Evolutionary conservation across 2,113 vertebrate species (phyloP), one percentile per base, ranked within the genome.

Genomic region (Mystacornis crossleyi): DNA sequence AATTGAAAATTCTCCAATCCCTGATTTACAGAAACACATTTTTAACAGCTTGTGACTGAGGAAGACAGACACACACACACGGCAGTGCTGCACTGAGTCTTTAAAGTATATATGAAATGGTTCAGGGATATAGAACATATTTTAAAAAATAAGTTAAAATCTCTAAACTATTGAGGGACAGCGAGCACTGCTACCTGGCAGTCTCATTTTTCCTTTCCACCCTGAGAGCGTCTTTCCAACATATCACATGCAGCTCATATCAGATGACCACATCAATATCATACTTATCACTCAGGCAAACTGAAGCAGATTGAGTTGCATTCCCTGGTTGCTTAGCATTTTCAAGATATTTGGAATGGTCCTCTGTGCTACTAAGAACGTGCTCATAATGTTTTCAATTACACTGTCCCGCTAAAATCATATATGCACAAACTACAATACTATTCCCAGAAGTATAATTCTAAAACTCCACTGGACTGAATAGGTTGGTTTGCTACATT

Each of bases 241-340:
- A 3, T 5, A 67, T 3, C 29, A 65, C 18, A 72, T 0, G 1
- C 1, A 19, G 9, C 14, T 71, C 25, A 0, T 20, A 74, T 15
- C 33, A 81, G 47, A 67, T 26, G 6, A 87, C 25, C 42, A 66
- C 12, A 50, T 14, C 57, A 50, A 4, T n/a, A 84, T 55, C 66
- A 69, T 8, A 61, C 18, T 21, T n/a, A 72, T 23, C 24, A 72
- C 7, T 54, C 1, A 0, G 0, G 6, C 17, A 75, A 75, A 61
- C 17, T 36, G 11, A 69, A 61, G 13, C 31, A 21, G 14, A 55
- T 3, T 34, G 12, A 5, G 13, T 25, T 73, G 38, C 15, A 38
- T 6, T 43, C 31, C 4, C 14, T 69, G 7, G 5, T 1, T 50
- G 23, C 61, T 45, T 5, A 88, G 4, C 28, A 10, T 70, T 77